phyloP scores from a whole-genome alignment of 2,888 invertebrate species.

The Halictus quadricinctus region DNA sequence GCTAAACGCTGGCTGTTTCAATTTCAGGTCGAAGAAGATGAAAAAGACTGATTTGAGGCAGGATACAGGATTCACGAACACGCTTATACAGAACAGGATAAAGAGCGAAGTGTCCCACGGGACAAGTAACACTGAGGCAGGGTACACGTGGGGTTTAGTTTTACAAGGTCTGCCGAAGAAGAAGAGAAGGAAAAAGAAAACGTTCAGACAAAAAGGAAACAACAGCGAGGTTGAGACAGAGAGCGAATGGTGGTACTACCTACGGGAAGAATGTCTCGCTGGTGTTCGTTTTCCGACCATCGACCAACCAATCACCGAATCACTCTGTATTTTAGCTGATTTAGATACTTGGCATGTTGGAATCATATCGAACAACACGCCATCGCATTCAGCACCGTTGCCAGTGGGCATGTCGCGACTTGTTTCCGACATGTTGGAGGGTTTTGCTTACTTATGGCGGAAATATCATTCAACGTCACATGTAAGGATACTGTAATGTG shows the following conservation, averaged over 20 bases:
- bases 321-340: conserved; percentile 92
- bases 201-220: conserved; percentile 23
- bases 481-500: conserved; percentile 84
- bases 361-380: conserved; percentile 76
- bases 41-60: conserved; percentile 60
- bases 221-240: conserved; percentile 48
- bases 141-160: conserved; percentile 84
- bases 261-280: conserved; percentile 77
- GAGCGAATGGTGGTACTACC: conserved; percentile 75
- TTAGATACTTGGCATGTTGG: conserved; percentile 89
- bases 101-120: conserved; percentile 30
- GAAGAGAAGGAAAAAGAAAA: conserved; percentile 67
- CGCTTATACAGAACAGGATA: conserved; percentile 69
- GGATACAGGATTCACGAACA: conserved; percentile 76
- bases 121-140: conserved; percentile 48
- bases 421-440: conserved; percentile 92
- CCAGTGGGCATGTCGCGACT: conserved; percentile 91
- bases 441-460: conserved; percentile 89
- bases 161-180: conserved; percentile 85
- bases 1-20: background rate
- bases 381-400: conserved; percentile 79
- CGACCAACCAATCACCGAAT: conserved; percentile 90
- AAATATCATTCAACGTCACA: conserved; percentile 90
- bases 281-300: conserved; percentile 80
- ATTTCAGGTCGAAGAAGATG: conserved; percentile 73